Conservation (phyloP, 2,113 vertebrate species). For the Vicugna pacos region DNA sequence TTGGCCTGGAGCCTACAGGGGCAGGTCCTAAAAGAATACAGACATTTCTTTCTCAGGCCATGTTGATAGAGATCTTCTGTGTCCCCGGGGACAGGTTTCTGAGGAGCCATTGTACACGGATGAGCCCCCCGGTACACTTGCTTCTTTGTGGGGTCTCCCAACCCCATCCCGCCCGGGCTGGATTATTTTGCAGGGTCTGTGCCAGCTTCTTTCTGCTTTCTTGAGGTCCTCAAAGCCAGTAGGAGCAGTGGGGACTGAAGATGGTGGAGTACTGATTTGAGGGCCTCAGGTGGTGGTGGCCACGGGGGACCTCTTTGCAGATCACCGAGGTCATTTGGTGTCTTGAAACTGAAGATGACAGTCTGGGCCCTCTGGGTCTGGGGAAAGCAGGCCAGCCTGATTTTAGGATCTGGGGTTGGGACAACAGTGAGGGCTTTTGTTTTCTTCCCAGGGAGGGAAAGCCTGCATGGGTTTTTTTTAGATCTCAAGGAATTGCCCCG, state of each 20-base stretch:
- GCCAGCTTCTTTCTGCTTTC: conserved; percentile 24
- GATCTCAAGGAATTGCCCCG: neutral
- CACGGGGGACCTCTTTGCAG: neutral
- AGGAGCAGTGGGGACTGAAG: neutral
- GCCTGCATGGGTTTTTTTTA: neutral
- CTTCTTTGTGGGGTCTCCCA: conserved; percentile 52
- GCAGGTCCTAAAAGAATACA: conserved; percentile 58
- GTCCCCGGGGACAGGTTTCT: conserved; percentile 34
- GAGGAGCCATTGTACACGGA: conserved; percentile 52
- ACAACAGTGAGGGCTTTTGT: neutral
- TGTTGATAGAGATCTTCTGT: conserved; percentile 48
- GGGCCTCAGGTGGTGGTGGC: neutral
- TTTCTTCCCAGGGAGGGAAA: neutral
- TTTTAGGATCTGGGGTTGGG: neutral
- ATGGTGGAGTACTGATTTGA: accelerated
- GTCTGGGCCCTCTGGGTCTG: neutral
- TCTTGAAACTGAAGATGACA: neutral
- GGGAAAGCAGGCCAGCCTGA: neutral
- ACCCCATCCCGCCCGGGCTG: neutral
- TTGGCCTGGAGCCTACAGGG: conserved; percentile 64
- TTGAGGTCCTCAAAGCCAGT: neutral
- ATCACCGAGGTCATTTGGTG: neutral
- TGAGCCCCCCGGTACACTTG: neutral
- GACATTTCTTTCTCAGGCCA: conserved; percentile 56
- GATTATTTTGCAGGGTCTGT: neutral